Base-by-base conservation (phyloP, 2,113 vertebrate genomes). In the Toxostoma redivivum region DNA sequence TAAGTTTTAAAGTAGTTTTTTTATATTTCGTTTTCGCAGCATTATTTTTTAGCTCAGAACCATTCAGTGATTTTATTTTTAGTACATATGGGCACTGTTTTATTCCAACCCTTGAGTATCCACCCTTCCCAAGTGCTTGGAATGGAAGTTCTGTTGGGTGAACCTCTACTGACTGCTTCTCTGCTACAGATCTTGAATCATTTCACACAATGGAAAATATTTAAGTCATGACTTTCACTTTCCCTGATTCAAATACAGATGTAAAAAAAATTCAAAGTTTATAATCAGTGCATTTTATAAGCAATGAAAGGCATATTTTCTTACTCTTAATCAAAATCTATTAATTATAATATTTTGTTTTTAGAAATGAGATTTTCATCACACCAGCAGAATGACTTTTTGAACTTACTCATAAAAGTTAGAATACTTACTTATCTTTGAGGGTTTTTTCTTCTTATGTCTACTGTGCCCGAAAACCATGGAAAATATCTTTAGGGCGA, bases 351-450 rank as follows among this genome's bases (percentile, higher is more conserved):
- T 67, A 67, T 81, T 30, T 27, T 51, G 53, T 74, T 94, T 92
- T 74, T 86, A 84, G 79, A 96, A 96, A 94, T 83, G 10, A 96
- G 96, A 96, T 94, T 94, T 94, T 86, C 40, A 95, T 94, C 91
- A 82, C n/a, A 53, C 51, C 48, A 97, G 76, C 66, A 92, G 83
- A 96, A 92, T 13, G 14, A 92, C 64, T 88, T 94, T 88, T 79
- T 87, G 47, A 93, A 81, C 61, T 95, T 65, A 74, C 66, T 81
- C 64, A 83, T 90, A 69, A 87, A 85, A 96, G 47, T 60, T 81
- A 84, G 96, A 96, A 94, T 74, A 94, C 93, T 91, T 96, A 94
- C 73, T 92, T 92, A 71, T 45, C 94, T 70, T 85, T 91, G 25
- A 86, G 15, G 14, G 47, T 33, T 64, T 76, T 86, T 10, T 2